Evolutionary conservation across 1,140 invertebrate species (phyloP).

Genomic region (Brachionus calyciflorus): DNA sequence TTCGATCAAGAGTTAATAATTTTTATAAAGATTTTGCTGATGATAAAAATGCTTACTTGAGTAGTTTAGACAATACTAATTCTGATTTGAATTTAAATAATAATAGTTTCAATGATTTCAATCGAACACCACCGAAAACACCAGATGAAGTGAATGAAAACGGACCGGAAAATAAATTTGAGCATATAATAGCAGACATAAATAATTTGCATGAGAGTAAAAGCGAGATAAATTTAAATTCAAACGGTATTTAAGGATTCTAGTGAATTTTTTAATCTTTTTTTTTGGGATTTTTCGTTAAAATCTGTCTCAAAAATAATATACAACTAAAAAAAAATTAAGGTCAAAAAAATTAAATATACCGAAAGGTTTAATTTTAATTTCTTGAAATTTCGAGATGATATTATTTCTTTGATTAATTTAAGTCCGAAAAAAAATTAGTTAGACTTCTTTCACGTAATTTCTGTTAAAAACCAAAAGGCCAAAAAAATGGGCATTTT

Average conservation of each 20-base stretch:
- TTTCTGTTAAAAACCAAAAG: too few species aligned
- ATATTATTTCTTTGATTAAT: too few species aligned
- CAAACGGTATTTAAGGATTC: not conserved
- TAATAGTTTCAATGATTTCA: not conserved
- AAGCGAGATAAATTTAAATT: slow-evolving; percentile 8
- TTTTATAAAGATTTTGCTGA: slow-evolving; percentile 40
- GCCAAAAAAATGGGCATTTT: too few species aligned
- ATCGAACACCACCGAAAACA: too few species aligned
- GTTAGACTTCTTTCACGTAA: too few species aligned
- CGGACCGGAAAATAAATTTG: not conserved
- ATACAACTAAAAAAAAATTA: too few species aligned
- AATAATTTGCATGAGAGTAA: not conserved
- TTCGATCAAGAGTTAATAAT: slow-evolving; percentile 26
- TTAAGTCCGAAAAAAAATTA: too few species aligned
- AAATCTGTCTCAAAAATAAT: not conserved
- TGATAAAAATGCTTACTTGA: slow-evolving; percentile 16
- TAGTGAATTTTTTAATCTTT: not conserved
- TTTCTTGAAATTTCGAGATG: too few species aligned
- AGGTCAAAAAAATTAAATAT: too few species aligned
- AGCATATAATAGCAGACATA: not conserved
- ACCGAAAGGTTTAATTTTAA: too few species aligned
- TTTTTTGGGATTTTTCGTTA: slow-evolving; percentile 2
- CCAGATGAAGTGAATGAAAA: not conserved
- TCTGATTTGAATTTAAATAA: slow-evolving; percentile 9
- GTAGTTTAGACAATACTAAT: not conserved